A percentile compares a stretch with the other conserved stretches of the same genome.
Conservation (phyloP, 2,888 invertebrate genomes). For the Latrodectus elegans region DNA sequence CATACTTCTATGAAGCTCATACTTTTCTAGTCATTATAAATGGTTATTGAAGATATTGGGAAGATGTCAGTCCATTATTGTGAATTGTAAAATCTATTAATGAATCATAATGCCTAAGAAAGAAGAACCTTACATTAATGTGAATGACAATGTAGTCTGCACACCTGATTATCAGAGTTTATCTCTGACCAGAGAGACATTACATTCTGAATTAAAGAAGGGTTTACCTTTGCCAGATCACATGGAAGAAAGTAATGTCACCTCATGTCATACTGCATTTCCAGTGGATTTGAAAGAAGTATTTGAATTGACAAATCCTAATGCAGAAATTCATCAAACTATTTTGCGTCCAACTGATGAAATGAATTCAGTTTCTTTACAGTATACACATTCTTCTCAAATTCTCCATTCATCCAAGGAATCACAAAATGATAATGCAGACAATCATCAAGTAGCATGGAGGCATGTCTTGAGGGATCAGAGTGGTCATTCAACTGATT, state of each 20-base stretch:
- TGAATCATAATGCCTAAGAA: constrained; percentile 55
- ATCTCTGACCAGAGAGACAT: constrained; percentile 37
- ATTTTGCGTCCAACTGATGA: constrained; percentile 39
- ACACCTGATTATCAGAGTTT: constrained; percentile 46
- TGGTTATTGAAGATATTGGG: no score
- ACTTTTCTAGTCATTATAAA: no score
- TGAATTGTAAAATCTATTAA: not conserved
- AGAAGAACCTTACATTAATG: constrained; percentile 46
- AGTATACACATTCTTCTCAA: constrained; percentile 47
- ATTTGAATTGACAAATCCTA: constrained; percentile 62
- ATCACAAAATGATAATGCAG: constrained; percentile 20
- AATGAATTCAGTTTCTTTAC: constrained; percentile 17
- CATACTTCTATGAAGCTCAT: no score
- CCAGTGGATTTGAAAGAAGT: constrained; percentile 66
- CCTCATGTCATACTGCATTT: constrained; percentile 62
- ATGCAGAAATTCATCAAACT: constrained; percentile 58
- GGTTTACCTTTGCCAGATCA: constrained; percentile 24
- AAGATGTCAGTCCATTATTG: no score
- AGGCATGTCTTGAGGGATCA: constrained; percentile 52
- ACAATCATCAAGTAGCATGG: constrained; percentile 41
- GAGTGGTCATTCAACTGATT: constrained; percentile 32
- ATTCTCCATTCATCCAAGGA: constrained; percentile 59
- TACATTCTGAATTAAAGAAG: constrained; percentile 35
- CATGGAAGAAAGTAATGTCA: constrained; percentile 40
- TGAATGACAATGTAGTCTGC: constrained; percentile 31